Base-by-base conservation (phyloP, 2,888 invertebrate species). In the Euplexia lucipara region DNA sequence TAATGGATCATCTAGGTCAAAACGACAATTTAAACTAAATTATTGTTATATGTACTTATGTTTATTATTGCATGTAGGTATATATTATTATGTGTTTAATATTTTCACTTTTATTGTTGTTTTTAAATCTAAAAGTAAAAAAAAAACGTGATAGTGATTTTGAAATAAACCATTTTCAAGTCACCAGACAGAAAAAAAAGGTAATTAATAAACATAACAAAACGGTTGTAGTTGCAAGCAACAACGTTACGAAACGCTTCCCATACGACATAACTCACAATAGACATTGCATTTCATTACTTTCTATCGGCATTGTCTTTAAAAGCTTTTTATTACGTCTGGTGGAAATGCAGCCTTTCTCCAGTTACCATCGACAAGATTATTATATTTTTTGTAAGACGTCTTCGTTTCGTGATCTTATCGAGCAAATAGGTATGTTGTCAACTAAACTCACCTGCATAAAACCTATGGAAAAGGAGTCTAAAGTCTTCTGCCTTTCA, bases 221-320 rank as follows among this genome's bases (percentile, higher is more conserved):
- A 84, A 74, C 66, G 64, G 62, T 70, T 47, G 57, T 59, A n/a
- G n/a, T n/a, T n/a, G n/a, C n/a, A n/a, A n/a, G n/a, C n/a, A 71
- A 48, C 70, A 57, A 56, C 64, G 72, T 85, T 81, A 85, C 71
- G 83, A 82, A 82, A 79, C 64, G 39, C 53, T 86, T 86, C 86
- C 80, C 87, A 86, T 73, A 77, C 71, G 67, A 66, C 82, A 80
- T 86, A 82, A 68, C 74, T 74, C 80, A 86, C 86, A 78, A 83
- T 81, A 70, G 77, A 78, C 65, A 75, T 65, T 44, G 44, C 42
- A 44, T 35, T 35, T 54, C 57, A 56, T 64, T 78, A 82, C 83
- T 81, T 84, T 81, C 81, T 78, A 79, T 72, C 64, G 48, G 54
- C 77, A 78, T 82, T 81, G 82, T 76, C 54, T 76, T 60, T 34